A percentile compares a stretch with the other conserved stretches of the same genome.
These are phyloP conservation scores for Drosophila neonasuta DNA, from an alignment of 2,888 invertebrate genomes.

Conservation along the genomic window DNA sequence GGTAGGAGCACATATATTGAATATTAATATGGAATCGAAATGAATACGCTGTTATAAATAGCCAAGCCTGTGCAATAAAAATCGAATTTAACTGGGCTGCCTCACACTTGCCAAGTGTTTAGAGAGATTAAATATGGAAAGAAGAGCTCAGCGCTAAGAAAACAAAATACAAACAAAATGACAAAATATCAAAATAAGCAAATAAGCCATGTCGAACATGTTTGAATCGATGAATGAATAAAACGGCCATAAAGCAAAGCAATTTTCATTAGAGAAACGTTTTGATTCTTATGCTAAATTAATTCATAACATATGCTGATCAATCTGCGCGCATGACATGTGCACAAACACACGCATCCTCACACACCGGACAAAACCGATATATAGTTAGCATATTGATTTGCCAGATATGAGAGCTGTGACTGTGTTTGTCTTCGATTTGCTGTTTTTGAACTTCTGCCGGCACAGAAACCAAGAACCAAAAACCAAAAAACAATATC, in stretches of 20 bases:
- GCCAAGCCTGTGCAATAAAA: conserved; percentile 44
- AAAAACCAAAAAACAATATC: conserved; percentile 7
- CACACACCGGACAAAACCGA: conserved; percentile 4
- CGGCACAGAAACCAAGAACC: conserved; percentile 49
- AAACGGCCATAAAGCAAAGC: conserved; percentile 48
- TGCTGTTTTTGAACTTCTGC: conserved; percentile 63
- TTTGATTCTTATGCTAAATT: conserved; percentile 72
- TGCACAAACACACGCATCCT: conserved; percentile 14
- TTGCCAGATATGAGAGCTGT: conserved; percentile 5
- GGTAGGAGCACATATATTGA: conserved; percentile 29
- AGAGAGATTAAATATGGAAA: conserved; percentile 10
- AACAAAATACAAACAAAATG: conserved; percentile 10
- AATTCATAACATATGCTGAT: conserved; percentile 73
- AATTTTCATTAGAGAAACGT: conserved; percentile 70
- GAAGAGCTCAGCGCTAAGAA: conserved; percentile 4
- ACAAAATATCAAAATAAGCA: conserved; percentile 37
- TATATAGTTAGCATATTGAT: conserved; percentile 51
- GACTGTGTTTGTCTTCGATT: conserved; percentile 22
- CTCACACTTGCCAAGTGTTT: conserved; percentile 40
- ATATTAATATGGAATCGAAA: conserved; percentile 39
- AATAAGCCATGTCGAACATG: conserved; percentile 64
- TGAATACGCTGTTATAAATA: conserved; percentile 44
- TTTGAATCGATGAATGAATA: conserved; percentile 59
- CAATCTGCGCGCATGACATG: conserved; percentile 55
- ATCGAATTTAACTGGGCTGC: conserved; percentile 38